Evolutionary conservation across 2,888 invertebrate species (phyloP).

Genomic region (Cetonia aurata): DNA sequence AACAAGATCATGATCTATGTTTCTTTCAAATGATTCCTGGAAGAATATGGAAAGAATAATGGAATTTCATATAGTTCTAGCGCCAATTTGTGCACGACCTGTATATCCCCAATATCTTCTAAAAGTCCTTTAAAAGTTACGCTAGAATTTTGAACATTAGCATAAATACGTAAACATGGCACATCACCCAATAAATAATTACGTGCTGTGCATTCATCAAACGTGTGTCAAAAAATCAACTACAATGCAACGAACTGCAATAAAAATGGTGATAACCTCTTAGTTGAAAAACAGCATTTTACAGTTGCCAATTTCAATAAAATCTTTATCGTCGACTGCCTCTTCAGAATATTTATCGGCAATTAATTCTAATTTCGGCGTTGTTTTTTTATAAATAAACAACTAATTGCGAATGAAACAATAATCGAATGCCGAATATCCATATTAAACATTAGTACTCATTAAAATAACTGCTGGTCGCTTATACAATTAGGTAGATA

Average conservation of each 20-base stretch:
- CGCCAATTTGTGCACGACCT: no score
- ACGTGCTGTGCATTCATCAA: constrained; percentile 17
- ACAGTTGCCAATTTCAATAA: constrained; percentile 16
- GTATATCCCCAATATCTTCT: no score
- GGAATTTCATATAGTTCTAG: no score
- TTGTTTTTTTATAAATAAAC: constrained; percentile 11
- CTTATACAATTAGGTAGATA: no score
- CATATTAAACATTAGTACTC: neutral
- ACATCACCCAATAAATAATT: neutral
- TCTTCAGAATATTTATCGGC: constrained; percentile 15
- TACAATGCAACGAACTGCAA: constrained; percentile 32
- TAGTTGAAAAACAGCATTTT: constrained; percentile 26
- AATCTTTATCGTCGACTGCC: constrained; percentile 8
- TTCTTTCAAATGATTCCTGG: no score
- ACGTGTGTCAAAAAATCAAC: constrained; percentile 12
- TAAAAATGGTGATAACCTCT: constrained; percentile 18
- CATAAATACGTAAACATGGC: no score
- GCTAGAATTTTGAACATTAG: no score
- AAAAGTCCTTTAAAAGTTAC: no score
- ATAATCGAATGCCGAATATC: neutral
- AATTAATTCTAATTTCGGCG: constrained; percentile 1
- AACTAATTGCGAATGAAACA: constrained; percentile 1
- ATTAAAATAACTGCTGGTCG: no score
- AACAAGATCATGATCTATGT: no score
- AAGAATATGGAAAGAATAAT: no score